Conservation (phyloP, 2,888 invertebrate species). For the Plebejus anna region DNA sequence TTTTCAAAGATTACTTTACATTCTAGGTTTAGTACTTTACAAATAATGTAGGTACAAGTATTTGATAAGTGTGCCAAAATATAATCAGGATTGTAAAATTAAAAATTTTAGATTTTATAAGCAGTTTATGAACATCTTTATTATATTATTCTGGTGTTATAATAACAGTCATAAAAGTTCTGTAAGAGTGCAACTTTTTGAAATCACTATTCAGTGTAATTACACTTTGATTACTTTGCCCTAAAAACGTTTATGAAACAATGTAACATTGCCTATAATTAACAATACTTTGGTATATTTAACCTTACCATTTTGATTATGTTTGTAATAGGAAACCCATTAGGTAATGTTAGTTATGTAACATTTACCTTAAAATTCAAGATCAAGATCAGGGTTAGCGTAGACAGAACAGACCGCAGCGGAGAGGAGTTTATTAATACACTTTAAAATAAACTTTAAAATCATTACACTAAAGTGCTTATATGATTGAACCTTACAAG, state of each 20-base stretch:
- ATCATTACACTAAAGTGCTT: no score
- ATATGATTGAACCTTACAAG: no score
- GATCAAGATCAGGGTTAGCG: not conserved
- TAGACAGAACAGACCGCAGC: no score
- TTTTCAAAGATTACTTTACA: not conserved
- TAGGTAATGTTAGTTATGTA: not conserved
- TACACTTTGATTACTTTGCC: not conserved
- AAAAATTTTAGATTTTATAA: constrained; percentile 24
- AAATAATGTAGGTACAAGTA: constrained; percentile 26
- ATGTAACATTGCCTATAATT: not conserved
- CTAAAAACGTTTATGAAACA: not conserved
- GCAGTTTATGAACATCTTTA: not conserved
- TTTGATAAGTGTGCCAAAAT: constrained; percentile 29
- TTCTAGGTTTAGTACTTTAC: not conserved
- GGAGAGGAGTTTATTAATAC: no score
- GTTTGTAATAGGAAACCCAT: not conserved
- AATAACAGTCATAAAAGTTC: not conserved
- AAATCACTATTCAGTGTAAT: not conserved
- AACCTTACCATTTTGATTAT: not conserved
- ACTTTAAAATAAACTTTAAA: no score
- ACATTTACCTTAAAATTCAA: not conserved
- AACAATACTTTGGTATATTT: not conserved
- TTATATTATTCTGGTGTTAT: not conserved
- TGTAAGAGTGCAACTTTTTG: not conserved
- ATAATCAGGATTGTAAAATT: constrained; percentile 30